Conservation (phyloP, 1,140 invertebrate genomes). For the Drosophila subpulchrella region DNA sequence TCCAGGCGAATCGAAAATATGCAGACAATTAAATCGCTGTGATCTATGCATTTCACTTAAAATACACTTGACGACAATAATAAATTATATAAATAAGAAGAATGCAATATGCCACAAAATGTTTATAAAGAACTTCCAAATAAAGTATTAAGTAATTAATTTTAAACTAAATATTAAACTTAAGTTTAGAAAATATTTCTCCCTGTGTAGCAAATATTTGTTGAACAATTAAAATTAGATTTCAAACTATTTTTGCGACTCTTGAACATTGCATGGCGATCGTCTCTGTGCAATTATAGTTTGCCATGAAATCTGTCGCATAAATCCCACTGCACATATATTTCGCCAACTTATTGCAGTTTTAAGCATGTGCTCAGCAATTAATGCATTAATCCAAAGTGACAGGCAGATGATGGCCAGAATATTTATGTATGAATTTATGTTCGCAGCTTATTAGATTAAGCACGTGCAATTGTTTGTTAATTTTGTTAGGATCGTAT, state of each 20-base stretch:
- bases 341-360: conserved; percentile 24
- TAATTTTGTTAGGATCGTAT: conserved; percentile 13
- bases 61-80: neutral
- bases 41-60: conserved; percentile 33
- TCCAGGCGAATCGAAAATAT: conserved; percentile 53
- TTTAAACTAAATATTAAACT: no score
- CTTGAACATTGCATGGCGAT: conserved; percentile 28
- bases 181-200: neutral
- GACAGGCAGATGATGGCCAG: conserved; percentile 54
- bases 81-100: no score
- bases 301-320: conserved; percentile 18
- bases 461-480: conserved; percentile 22
- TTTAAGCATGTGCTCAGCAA: conserved; percentile 36
- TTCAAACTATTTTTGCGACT: conserved; percentile 43
- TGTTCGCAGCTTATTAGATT: conserved; percentile 54
- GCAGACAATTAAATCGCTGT: conserved; percentile 61
- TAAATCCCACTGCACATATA: conserved; percentile 20
- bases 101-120: neutral
- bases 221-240: conserved; percentile 17
- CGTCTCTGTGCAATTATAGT: conserved; percentile 26
- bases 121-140: no score
- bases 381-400: conserved; percentile 66
- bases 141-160: no score
- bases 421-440: conserved; percentile 59
- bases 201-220: conserved; percentile 1